These are phyloP conservation scores for Aporophyla lueneburgensis DNA, from an alignment of 2,888 invertebrate species.

Conservation along the genomic window DNA sequence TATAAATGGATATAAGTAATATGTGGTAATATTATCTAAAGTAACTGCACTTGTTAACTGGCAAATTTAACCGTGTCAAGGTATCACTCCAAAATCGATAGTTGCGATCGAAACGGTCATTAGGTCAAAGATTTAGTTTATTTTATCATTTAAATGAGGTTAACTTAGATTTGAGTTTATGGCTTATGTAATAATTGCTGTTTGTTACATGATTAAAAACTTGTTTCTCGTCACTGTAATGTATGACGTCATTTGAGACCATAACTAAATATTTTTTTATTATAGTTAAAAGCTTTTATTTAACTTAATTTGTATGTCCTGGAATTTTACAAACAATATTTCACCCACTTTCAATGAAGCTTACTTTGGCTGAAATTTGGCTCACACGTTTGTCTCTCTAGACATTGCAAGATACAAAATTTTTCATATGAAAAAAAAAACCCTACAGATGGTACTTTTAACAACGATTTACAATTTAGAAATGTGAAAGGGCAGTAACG, in stretches of 20 bases:
- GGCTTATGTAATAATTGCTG: slow-evolving; percentile 3
- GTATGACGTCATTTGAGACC: not conserved
- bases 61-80: slow-evolving; percentile 43
- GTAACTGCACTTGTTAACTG: slow-evolving; percentile 34
- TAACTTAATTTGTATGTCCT: no score
- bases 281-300: no score
- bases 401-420: no score
- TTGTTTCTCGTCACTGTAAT: not conserved
- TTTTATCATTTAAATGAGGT: slow-evolving; percentile 27
- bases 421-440: no score
- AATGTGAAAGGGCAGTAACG: not conserved
- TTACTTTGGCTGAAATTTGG: no score
- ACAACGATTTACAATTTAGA: no score
- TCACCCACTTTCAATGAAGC: no score
- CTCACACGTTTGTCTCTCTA: no score
- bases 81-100: slow-evolving; percentile 36
- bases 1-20: not conserved
- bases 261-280: not conserved
- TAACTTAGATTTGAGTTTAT: not conserved
- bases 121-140: slow-evolving; percentile 38
- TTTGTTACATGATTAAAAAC: not conserved
- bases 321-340: no score
- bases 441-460: no score
- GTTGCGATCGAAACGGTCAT: slow-evolving; percentile 37
- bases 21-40: not conserved